Base-by-base conservation (phyloP, 1,140 invertebrate species). In the Zaprionus taronus region DNA sequence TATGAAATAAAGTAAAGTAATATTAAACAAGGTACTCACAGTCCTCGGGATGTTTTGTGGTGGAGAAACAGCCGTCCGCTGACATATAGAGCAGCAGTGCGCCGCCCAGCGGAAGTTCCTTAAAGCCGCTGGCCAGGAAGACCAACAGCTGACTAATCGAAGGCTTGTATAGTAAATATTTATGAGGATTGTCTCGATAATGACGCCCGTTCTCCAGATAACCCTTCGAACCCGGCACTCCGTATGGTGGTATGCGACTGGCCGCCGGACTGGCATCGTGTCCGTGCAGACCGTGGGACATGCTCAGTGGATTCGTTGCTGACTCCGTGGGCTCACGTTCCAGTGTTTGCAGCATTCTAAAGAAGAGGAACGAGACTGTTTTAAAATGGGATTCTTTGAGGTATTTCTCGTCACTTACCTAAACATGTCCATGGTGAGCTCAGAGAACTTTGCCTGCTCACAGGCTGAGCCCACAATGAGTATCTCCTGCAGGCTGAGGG, bases 371-470 rank as follows among this genome's bases (percentile, higher is more conserved):
- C 14, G 12, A 12, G 20, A 22, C 0, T 2, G 6, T 31, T 68
- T 28, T 36, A 51, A 51, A 3, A 22, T 11, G 9, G 5, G 22
- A 47, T 31, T 55, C 28, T 26, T 28, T 47, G 4, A 4, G 7
- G 41, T 9, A 15, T 17, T 28, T 3, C 2, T 12, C 41, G 4
- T 5, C 1, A 55, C 61, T 73, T 74, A 91, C 89, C 92, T 95
- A 92, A 98, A 99, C 98, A 99, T 99, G 93, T 99, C 98, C 94
- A 99, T 96, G 20, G 98, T 99, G 65, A 99, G 94, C 93, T 99
- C 98, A 80, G 98, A 99, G 94, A 99, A 99, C 93, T 99, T 99
- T n/a, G 98, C 97, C 95, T 99, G 98, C 92, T 99, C 97, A 81
- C 96, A 95, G 84, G 97, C 97, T 92, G 98, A 98, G 47, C 98